phyloP scores from a whole-genome alignment of 1,140 invertebrate genomes.

The Conus ventricosus region DNA sequence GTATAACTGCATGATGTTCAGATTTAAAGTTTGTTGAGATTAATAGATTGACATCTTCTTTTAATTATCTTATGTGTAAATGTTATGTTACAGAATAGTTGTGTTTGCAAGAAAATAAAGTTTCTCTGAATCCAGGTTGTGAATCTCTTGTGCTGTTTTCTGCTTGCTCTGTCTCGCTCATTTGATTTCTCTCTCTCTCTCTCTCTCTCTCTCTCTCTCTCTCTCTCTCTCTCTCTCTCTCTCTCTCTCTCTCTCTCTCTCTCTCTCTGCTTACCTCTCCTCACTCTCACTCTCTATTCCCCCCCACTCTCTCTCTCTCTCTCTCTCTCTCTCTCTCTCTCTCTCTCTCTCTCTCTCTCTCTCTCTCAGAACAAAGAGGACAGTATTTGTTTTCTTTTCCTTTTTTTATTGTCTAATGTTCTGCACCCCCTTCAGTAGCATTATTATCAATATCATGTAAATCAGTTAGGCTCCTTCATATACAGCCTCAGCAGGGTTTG shows the following conservation, averaged over 20 bases:
- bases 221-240: not conserved
- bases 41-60: too few species aligned
- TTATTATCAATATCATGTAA: too few species aligned
- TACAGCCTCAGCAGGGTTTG: too few species aligned
- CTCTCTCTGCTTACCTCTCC: not conserved
- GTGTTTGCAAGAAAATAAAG: not conserved
- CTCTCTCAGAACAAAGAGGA: not conserved
- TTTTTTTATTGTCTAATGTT: too few species aligned
- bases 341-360: not conserved
- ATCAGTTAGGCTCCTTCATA: too few species aligned
- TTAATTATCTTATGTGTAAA: not conserved
- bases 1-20: too few species aligned
- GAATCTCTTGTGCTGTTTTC: not conserved
- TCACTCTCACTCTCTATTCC: not conserved
- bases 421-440: too few species aligned
- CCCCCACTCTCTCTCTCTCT: not conserved
- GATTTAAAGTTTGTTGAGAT: too few species aligned
- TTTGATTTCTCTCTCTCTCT: not conserved
- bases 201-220: not conserved
- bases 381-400: too few species aligned
- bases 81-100: not conserved
- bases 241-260: not conserved
- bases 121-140: not conserved
- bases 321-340: conserved; percentile 6
- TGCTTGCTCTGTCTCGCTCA: not conserved